These are phyloP conservation scores for Coregonus suidteri DNA, from an alignment of 2,797 vertebrate genomes.

Conservation along the genomic window DNA sequence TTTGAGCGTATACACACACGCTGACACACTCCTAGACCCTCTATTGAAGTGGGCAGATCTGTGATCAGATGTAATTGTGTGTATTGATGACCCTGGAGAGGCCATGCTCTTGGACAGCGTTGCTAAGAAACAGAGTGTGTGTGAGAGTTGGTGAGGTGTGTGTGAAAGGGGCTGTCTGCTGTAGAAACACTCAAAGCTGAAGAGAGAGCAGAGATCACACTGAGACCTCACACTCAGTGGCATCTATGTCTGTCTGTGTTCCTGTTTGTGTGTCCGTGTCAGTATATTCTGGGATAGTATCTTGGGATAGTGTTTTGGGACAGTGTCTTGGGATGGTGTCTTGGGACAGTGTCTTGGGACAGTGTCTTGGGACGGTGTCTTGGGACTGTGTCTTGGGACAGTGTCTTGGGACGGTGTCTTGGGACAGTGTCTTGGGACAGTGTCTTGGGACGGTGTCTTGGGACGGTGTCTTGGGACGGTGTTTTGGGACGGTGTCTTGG, in stretches of 20 bases:
- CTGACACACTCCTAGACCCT: constrained; percentile 6
- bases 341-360: not conserved
- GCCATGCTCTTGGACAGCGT: constrained; percentile 59
- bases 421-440: not conserved
- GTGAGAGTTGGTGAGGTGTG: constrained; percentile 8
- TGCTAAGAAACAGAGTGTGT: constrained; percentile 58
- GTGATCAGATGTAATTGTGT: constrained; percentile 45
- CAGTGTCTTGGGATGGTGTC: not conserved
- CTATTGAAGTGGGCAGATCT: constrained; percentile 34
- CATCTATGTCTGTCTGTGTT: constrained; percentile 23
- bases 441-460: not conserved
- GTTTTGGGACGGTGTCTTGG: no score
- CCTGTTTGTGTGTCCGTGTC: constrained; percentile 18
- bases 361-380: not conserved
- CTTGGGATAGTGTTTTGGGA: not conserved
- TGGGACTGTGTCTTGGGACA: not conserved
- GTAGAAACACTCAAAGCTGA: not conserved
- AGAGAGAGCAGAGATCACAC: not conserved
- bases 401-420: not conserved
- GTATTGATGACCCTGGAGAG: constrained; percentile 40
- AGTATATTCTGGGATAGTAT: not conserved
- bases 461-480: not conserved
- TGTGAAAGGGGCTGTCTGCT: constrained; percentile 9
- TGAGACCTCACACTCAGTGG: not conserved
- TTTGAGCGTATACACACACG: not conserved